Evolutionary conservation across 2,113 vertebrate species (phyloP).

Genomic region (Myanophis thanlyinensis): DNA sequence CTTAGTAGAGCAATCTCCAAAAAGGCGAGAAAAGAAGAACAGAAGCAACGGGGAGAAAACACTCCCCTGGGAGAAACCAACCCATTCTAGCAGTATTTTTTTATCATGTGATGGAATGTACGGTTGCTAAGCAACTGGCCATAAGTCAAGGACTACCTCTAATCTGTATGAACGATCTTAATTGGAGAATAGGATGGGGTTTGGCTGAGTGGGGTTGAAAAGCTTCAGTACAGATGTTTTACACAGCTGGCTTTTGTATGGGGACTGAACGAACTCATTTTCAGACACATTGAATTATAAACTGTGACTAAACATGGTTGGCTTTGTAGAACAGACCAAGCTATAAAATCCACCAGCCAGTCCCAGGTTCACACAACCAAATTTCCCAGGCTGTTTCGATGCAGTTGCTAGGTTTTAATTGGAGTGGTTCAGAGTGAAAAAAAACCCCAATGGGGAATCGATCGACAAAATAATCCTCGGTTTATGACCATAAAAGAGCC

Average conservation of each 20-base stretch:
- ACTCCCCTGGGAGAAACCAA: background rate
- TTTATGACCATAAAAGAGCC: too few relatives aligned
- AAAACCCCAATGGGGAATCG: background rate
- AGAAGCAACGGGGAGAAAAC: background rate
- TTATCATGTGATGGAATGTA: background rate
- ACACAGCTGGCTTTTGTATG: background rate
- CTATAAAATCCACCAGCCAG: background rate
- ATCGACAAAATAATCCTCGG: too few relatives aligned
- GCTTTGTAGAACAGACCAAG: background rate
- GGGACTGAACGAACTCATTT: background rate
- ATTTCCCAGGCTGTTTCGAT: background rate
- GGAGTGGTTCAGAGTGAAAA: background rate
- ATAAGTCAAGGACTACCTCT: background rate
- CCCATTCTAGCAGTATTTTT: background rate
- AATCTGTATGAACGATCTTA: too few relatives aligned
- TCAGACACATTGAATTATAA: background rate
- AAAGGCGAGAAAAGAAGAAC: background rate
- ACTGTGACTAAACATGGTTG: background rate
- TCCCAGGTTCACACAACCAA: background rate
- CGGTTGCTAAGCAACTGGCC: background rate
- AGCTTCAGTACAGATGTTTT: background rate
- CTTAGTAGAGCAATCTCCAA: conserved; percentile 46
- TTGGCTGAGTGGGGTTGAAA: too few relatives aligned
- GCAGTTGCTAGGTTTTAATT: background rate
- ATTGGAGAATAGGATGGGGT: too few relatives aligned